Evolutionary conservation across 2,797 vertebrate genomes (phyloP).

Genomic region (Carduelis carduelis): DNA sequence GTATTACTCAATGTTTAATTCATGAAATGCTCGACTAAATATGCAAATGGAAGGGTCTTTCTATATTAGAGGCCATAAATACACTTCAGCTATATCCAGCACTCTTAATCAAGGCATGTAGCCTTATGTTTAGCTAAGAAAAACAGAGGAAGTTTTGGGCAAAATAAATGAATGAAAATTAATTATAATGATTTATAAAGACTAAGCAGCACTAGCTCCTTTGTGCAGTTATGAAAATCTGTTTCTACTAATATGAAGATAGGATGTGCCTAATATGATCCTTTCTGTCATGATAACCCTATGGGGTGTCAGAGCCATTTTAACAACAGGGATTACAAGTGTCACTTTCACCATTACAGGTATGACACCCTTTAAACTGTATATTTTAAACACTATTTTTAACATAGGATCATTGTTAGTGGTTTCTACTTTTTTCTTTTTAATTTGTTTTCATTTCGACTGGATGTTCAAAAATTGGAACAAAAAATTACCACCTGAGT

Average conservation of each 20-base stretch:
- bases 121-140: neutral
- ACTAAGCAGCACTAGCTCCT: neutral
- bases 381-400: neutral
- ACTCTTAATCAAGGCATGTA: neutral
- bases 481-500: neutral
- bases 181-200: neutral
- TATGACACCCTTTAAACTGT: neutral
- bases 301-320: neutral
- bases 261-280: neutral
- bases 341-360: neutral
- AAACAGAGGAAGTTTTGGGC: neutral
- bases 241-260: neutral
- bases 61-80: neutral
- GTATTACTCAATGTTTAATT: neutral
- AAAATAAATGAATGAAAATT: neutral
- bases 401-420: neutral
- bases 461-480: neutral
- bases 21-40: neutral
- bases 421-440: neutral
- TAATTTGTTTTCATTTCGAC: neutral
- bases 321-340: neutral
- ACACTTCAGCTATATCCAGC: neutral
- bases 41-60: neutral
- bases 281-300: neutral
- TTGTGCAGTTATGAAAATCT: neutral